A percentile compares a stretch with the other conserved stretches of the same genome.
Conservation (phyloP, 2,888 invertebrate species). For the Netelia fuscicornis region DNA sequence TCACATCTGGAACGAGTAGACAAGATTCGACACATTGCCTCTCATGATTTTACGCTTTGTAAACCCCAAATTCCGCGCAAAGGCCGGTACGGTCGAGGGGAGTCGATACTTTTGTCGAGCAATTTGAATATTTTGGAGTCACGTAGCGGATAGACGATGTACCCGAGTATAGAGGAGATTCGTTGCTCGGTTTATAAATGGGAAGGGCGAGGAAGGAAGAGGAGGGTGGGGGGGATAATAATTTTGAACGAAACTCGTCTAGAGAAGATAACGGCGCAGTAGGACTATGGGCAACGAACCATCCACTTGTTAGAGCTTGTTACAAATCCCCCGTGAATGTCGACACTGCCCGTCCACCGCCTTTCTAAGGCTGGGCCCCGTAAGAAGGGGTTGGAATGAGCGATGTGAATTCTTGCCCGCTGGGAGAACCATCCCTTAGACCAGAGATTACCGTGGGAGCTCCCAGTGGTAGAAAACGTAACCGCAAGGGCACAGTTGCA, state of each 20-base stretch:
- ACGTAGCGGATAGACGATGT: too few species aligned
- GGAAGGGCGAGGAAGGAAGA: background rate
- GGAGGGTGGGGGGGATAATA: conserved; percentile 29
- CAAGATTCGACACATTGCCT: too few species aligned
- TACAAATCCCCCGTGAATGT: conserved; percentile 76
- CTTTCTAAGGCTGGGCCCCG: conserved; percentile 8
- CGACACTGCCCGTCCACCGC: conserved; percentile 55
- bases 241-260: conserved; percentile 62
- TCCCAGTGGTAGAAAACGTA: conserved; percentile 49
- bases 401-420: conserved; percentile 35
- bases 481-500: conserved; percentile 42
- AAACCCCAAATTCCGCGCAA: too few species aligned
- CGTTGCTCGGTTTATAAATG: background rate
- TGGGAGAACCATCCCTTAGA: conserved; percentile 62
- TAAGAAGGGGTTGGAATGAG: conserved; percentile 33
- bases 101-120: too few species aligned
- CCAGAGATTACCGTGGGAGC: conserved; percentile 63
- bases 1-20: too few species aligned
- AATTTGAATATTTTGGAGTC: too few species aligned
- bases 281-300: conserved; percentile 65
- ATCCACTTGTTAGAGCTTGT: conserved; percentile 76
- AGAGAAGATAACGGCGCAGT: conserved; percentile 36
- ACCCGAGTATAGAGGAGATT: too few species aligned
- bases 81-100: too few species aligned
- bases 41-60: too few species aligned